phyloP scores from a whole-genome alignment of 2,888 invertebrate genomes.

The Drosophila rubida region DNA sequence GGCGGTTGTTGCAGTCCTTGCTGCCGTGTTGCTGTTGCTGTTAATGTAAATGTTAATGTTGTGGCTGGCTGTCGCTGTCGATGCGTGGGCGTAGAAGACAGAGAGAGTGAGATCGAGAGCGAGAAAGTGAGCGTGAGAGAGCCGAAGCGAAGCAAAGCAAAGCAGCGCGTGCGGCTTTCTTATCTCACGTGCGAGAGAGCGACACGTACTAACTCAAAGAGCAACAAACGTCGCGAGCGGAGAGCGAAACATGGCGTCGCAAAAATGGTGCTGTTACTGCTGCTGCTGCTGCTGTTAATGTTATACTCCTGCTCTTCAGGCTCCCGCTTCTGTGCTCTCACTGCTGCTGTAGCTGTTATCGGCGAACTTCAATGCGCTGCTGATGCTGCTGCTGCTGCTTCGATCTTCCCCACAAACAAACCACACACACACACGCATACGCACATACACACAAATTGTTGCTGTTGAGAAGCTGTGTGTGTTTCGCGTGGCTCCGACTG shows the following conservation, averaged over 20 bases:
- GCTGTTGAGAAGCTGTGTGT: slow-evolving; percentile 42
- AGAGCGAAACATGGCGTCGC: slow-evolving; percentile 59
- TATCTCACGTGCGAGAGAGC: slow-evolving; percentile 35
- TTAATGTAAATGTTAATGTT: slow-evolving; percentile 58
- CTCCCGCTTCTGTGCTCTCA: slow-evolving; percentile 25
- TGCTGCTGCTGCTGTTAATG: slow-evolving; percentile 47
- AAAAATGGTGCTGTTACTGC: slow-evolving; percentile 45
- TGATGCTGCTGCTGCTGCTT: slow-evolving; percentile 59
- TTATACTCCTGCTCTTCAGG: slow-evolving; percentile 22
- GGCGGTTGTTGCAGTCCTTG: slow-evolving; percentile 71
- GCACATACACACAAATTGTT: slow-evolving; percentile 14
- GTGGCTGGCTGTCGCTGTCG: slow-evolving; percentile 46
- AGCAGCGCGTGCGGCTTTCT: slow-evolving; percentile 33
- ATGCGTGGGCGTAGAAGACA: slow-evolving; percentile 51
- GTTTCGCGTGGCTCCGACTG: slow-evolving; percentile 25
- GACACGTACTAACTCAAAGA: slow-evolving; percentile 27
- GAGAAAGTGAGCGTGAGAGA: slow-evolving; percentile 44
- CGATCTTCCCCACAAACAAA: slow-evolving; percentile 38
- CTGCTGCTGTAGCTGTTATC: slow-evolving; percentile 52
- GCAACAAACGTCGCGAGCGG: slow-evolving; percentile 49
- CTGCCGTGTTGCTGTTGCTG: slow-evolving; percentile 32
- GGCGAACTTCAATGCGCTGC: slow-evolving; percentile 51
- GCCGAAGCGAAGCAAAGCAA: slow-evolving; percentile 48
- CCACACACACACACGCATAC: too few species aligned
- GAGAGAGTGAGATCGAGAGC: slow-evolving; percentile 40